A percentile compares a stretch with the other conserved stretches of the same genome.
Evolutionary conservation across 2,888 invertebrate species (phyloP).

Genomic region (Calameuta filiformis): DNA sequence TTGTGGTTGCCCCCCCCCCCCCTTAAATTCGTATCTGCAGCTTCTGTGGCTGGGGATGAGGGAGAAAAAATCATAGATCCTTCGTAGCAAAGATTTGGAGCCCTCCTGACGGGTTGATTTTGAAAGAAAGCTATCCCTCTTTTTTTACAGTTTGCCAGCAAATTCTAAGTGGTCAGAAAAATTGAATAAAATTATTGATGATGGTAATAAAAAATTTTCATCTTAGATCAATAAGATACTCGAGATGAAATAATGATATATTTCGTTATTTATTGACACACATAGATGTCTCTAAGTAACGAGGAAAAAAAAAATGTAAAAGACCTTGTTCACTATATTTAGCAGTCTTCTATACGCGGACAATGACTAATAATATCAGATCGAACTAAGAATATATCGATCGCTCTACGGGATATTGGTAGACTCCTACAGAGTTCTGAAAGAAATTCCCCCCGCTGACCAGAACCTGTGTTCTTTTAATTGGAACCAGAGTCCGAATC

Average conservation of each 20-base stretch:
- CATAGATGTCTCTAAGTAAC: not conserved
- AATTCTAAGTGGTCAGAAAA: not conserved
- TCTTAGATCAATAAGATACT: not conserved
- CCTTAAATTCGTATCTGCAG: conserved; percentile 13
- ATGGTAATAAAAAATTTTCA: not conserved
- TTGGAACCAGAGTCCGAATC: conserved; percentile 60
- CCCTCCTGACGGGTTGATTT: not conserved
- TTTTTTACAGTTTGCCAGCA: not conserved
- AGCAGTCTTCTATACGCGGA: not conserved
- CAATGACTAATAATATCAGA: conserved; percentile 45
- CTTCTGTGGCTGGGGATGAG: not conserved
- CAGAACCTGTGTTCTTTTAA: conserved; percentile 61
- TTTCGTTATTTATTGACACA: not conserved
- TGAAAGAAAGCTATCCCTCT: not conserved
- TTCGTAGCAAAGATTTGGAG: not conserved
- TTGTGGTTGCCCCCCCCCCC: conserved; percentile 6
- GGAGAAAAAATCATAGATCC: not conserved
- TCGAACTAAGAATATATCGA: conserved; percentile 42
- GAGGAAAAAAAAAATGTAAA: not conserved
- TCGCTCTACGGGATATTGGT: conserved; percentile 40
- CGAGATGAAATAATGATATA: not conserved
- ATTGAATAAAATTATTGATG: not conserved
- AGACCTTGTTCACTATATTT: not conserved
- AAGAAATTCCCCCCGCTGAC: conserved; percentile 53
- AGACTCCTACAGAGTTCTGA: conserved; percentile 38